A percentile compares a stretch with the other conserved stretches of the same genome.
Evolutionary conservation across 2,888 invertebrate genomes (phyloP).

Genomic region (Cabera pusaria): DNA sequence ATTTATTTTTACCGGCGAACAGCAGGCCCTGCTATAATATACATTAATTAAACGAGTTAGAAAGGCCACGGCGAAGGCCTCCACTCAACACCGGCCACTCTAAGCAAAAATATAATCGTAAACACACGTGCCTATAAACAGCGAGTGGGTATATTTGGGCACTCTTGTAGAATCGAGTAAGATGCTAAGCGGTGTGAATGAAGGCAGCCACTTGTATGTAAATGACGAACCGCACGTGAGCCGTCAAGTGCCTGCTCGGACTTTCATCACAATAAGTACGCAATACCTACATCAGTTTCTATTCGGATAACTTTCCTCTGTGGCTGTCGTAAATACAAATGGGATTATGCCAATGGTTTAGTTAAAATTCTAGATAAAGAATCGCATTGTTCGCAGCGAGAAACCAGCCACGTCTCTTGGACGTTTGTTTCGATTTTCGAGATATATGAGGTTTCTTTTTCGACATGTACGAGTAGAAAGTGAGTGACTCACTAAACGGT

Average conservation of each 20-base stretch:
- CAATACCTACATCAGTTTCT: conserved; percentile 33
- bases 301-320: conserved; percentile 45
- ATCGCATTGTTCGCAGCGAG: conserved; percentile 36
- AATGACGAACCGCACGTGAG: conserved; percentile 25
- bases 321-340: conserved; percentile 47
- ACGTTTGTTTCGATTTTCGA: conserved; percentile 32
- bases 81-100: conserved; percentile 32
- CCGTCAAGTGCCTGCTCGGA: conserved; percentile 21
- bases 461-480: conserved; percentile 20
- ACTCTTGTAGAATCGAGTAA: conserved; percentile 11
- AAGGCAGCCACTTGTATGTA: conserved; percentile 14
- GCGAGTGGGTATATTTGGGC: conserved; percentile 2
- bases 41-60: conserved; percentile 57
- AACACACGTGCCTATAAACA: too few relatives aligned
- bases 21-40: conserved; percentile 39
- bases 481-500: conserved; percentile 7
- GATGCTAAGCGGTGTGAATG: conserved; percentile 15
- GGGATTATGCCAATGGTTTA: conserved; percentile 34
- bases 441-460: conserved; percentile 33
- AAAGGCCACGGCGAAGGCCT: conserved; percentile 70
- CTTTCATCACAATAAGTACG: conserved; percentile 37
- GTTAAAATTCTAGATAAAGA: conserved; percentile 54
- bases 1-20: conserved; percentile 60
- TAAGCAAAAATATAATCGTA: conserved; percentile 22
- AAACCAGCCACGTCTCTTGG: conserved; percentile 44